Conservation (phyloP, 2,113 vertebrate species). For the Neolamprologus fasciatus region DNA sequence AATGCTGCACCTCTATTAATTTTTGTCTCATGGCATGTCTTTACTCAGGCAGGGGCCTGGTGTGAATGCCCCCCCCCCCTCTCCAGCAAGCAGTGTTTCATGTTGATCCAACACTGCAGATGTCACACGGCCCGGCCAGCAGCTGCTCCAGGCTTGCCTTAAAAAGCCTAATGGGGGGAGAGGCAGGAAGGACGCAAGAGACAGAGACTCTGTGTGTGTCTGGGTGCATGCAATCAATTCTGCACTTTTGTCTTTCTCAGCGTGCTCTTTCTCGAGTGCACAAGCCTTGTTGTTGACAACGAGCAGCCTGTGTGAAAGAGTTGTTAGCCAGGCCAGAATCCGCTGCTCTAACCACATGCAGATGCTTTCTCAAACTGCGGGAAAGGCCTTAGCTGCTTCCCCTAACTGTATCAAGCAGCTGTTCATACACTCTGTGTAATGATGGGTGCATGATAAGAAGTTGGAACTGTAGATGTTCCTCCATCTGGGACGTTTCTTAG, state of each 20-base stretch:
- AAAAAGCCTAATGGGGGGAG: slow-evolving; percentile 25
- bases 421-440: background rate
- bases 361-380: background rate
- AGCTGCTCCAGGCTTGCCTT: slow-evolving; percentile 40
- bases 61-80: background rate
- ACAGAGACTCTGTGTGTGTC: slow-evolving; percentile 16
- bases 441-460: background rate
- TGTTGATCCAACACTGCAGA: slow-evolving; percentile 44
- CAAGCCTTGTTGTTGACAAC: background rate
- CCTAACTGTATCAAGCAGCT: background rate
- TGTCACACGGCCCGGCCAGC: slow-evolving; percentile 41
- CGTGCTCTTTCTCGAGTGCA: background rate
- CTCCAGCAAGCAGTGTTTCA: background rate
- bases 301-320: background rate
- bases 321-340: background rate
- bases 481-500: background rate
- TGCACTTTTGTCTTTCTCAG: background rate
- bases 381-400: background rate
- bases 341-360: background rate
- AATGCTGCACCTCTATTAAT: background rate
- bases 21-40: slow-evolving; percentile 12
- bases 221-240: slow-evolving; percentile 1
- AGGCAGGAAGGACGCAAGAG: slow-evolving; percentile 12
- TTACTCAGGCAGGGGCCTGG: background rate
- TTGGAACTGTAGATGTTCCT: background rate